Evolutionary conservation across 2,797 vertebrate genomes (phyloP).

Genomic region (Thamnophis elegans): DNA sequence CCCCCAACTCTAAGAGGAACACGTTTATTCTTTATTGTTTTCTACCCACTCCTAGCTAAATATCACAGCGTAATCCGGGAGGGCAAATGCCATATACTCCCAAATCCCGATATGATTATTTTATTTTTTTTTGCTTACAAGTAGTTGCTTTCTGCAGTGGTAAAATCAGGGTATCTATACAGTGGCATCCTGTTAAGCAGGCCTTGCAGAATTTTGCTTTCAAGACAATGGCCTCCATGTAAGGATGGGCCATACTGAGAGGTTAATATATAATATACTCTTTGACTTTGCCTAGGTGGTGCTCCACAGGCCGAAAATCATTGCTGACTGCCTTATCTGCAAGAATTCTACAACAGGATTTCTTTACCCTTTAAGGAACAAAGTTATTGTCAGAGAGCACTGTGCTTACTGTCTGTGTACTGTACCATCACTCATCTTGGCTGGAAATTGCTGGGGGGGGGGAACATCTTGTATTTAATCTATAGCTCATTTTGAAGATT

Average conservation of each 20-base stretch:
- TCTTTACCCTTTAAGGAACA: not conserved
- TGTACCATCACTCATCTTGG: not conserved
- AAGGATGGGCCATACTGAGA: not conserved
- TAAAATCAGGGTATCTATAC: not conserved
- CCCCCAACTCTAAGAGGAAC: conserved; percentile 53
- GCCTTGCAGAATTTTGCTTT: not conserved
- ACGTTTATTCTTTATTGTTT: conserved; percentile 48
- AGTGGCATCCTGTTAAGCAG: not conserved
- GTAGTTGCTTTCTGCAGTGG: not conserved
- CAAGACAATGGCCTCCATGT: not conserved
- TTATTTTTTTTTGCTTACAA: not conserved
- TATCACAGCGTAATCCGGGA: not conserved
- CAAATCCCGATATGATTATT: not conserved
- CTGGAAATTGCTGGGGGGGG: not conserved
- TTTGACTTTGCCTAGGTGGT: not conserved
- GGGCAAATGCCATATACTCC: not conserved
- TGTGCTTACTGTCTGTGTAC: not conserved
- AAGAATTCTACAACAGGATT: not conserved
- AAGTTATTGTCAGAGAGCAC: not conserved
- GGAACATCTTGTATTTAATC: not conserved
- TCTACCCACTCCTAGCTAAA: not conserved
- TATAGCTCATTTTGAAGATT: not conserved
- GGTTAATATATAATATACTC: not conserved
- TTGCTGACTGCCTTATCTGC: not conserved
- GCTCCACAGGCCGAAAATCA: not conserved